Evolutionary conservation across 2,113 vertebrate species (phyloP), one percentile per base, ranked within the genome.

Genomic region (Illadopsis cleaveri): DNA sequence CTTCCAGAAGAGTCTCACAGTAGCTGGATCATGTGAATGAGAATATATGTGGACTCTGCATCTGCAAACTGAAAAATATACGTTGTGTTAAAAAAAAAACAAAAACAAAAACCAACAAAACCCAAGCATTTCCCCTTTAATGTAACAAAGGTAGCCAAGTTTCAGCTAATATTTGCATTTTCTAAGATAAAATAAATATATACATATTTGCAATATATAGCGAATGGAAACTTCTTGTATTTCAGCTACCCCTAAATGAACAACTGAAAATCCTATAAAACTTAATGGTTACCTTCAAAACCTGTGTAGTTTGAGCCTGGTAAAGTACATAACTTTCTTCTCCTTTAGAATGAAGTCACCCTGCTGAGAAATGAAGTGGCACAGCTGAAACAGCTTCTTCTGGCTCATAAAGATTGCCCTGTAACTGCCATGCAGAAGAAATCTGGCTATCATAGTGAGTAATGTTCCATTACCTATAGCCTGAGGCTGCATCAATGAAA

Each of bases 381-480:
- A 97, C 99, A 99, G 98, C 99, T 99, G 98, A 99, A 99, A 98
- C 99, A 99, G 99, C 99, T 99, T 98, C 99, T 99, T 97, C 99
- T 99, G 98, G 99, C 99, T 99, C 99, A 99, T 99, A 99, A 99
- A 99, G 99, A 99, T 98, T 99, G 99, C 98, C 99, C 99, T 97
- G 99, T 99, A 98, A 99, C 99, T 25, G 99, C 99, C 98, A 99
- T 99, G 99, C 99, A 99, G 99, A 99, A 99, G 99, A 99, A 99
- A 98, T 99, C 99, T 98, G 99, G 98, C 99, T 99, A 99, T 99
- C 99, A 99, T 98, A 98, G 99, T 99, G 99, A 99, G 99, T 99
- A 99, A 99, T 99, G 98, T 98, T 97, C 98, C 98, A 98, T 99
- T 98, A 98, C 98, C 98, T 97, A 94, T 97, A 97, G 98, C 98